Evolutionary conservation across 2,797 vertebrate genomes (phyloP).

Genomic region (Hephaestus fuliginosus): DNA sequence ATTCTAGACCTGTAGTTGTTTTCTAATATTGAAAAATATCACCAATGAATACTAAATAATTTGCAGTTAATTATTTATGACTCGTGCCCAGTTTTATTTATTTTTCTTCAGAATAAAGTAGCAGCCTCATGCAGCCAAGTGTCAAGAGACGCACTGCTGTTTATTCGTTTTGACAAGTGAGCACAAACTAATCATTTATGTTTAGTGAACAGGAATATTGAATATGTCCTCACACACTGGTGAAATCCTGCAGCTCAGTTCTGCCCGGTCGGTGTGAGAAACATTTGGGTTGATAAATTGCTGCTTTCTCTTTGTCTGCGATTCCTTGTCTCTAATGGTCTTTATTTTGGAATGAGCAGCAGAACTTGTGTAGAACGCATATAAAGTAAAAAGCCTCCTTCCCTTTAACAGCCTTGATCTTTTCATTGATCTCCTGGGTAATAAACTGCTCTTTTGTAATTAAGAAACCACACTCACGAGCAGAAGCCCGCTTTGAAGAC

Average conservation of each 20-base stretch:
- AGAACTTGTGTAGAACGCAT: conserved; percentile 56
- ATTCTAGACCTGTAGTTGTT: background rate
- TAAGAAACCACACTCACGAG: conserved; percentile 70
- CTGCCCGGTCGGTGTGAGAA: conserved; percentile 25
- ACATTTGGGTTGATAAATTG: conserved; percentile 47
- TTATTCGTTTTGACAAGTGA: conserved; percentile 24
- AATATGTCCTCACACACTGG: conserved; percentile 11
- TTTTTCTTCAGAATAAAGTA: conserved; percentile 30
- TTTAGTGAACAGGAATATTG: conserved; percentile 23
- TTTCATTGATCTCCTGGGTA: conserved; percentile 83
- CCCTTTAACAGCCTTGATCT: conserved; percentile 74
- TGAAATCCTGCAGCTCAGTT: conserved; percentile 46
- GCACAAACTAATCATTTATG: conserved; percentile 37
- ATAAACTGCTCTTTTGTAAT: conserved; percentile 83
- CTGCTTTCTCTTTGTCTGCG: conserved; percentile 28
- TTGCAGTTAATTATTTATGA: conserved; percentile 5
- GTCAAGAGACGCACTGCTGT: conserved; percentile 17
- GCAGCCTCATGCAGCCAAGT: background rate
- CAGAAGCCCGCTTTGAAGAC: conserved; percentile 64
- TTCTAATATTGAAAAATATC: background rate
- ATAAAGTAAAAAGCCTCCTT: conserved; percentile 64
- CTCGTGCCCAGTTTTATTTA: conserved; percentile 23
- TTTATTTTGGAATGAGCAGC: conserved; percentile 64
- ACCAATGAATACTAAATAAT: conserved; percentile 8
- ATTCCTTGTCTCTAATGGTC: conserved; percentile 59